Conservation (phyloP, 2,888 invertebrate species). For the Arrhopalites spinosus region DNA sequence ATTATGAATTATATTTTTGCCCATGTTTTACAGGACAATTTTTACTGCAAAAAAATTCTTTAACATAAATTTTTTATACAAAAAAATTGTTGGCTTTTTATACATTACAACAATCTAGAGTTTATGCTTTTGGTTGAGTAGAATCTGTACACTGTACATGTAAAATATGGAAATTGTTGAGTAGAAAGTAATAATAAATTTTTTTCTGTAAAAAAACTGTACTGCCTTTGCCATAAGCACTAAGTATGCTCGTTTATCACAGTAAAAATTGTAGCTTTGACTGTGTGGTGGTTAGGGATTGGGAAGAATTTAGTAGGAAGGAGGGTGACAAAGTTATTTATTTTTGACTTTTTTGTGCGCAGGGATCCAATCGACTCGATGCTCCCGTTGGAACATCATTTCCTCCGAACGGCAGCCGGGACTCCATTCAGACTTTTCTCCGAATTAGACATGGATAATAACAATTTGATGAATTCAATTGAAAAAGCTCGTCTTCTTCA, state of each 20-base stretch:
- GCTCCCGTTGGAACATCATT: conserved; percentile 74
- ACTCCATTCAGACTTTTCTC: conserved; percentile 65
- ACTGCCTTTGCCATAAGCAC: background rate
- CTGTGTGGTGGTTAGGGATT: conserved; percentile 32
- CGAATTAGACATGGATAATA: conserved; percentile 65
- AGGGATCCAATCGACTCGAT: conserved; percentile 79
- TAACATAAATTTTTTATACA: no score
- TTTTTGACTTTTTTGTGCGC: conserved; percentile 39
- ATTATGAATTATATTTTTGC: background rate
- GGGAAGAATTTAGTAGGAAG: conserved; percentile 35
- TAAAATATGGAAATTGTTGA: no score
- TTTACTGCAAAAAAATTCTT: no score
- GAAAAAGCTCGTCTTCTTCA: conserved; percentile 60
- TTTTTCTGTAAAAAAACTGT: no score
- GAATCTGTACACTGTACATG: no score
- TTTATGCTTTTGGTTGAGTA: no score
- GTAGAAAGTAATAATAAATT: no score
- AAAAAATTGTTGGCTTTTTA: no score
- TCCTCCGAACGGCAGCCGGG: conserved; percentile 65
- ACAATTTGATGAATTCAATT: conserved; percentile 64
- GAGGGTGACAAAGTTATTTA: conserved; percentile 25
- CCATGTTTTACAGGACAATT: no score
- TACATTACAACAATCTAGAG: no score
- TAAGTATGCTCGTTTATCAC: no score
- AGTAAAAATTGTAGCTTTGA: background rate